Conservation (phyloP, 2,113 vertebrate species). For the Carassius auratus region DNA sequence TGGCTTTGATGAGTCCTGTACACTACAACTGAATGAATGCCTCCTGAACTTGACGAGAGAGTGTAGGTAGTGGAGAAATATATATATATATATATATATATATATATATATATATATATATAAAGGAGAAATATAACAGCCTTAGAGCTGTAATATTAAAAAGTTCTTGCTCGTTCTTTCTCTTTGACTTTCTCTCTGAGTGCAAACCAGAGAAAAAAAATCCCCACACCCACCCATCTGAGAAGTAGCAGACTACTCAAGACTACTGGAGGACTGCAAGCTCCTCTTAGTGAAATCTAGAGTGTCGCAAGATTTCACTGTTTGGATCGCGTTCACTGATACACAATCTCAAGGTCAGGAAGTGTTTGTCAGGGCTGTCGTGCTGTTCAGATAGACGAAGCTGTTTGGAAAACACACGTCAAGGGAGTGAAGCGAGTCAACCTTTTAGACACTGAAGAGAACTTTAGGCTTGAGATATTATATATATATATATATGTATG, state of each 20-base stretch:
- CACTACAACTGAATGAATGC: not conserved
- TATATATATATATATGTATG: too few species aligned
- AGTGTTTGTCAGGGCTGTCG: not conserved
- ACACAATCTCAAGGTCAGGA: constrained; percentile 7
- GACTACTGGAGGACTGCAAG: constrained; percentile 12
- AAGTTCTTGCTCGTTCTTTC: not conserved
- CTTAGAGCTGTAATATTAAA: not conserved
- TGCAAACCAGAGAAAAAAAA: not conserved
- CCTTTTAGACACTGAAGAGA: not conserved
- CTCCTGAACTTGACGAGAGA: constrained; percentile 9
- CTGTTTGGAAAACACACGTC: constrained; percentile 7
- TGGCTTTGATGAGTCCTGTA: not conserved
- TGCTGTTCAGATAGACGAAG: not conserved
- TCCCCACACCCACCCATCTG: not conserved
- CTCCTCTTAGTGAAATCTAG: not conserved
- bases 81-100: not conserved
- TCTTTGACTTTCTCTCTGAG: constrained; percentile 1
- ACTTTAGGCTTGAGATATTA: not conserved
- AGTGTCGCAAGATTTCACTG: not conserved
- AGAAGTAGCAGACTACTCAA: not conserved
- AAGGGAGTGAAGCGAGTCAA: not conserved
- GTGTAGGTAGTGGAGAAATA: not conserved
- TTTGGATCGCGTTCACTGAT: not conserved
- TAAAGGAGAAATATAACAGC: constrained; percentile 6
- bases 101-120: not conserved